A percentile compares a stretch with the other conserved stretches of the same genome.
Conservation (phyloP, 2,113 vertebrate genomes). For the Bettongia penicillata region DNA sequence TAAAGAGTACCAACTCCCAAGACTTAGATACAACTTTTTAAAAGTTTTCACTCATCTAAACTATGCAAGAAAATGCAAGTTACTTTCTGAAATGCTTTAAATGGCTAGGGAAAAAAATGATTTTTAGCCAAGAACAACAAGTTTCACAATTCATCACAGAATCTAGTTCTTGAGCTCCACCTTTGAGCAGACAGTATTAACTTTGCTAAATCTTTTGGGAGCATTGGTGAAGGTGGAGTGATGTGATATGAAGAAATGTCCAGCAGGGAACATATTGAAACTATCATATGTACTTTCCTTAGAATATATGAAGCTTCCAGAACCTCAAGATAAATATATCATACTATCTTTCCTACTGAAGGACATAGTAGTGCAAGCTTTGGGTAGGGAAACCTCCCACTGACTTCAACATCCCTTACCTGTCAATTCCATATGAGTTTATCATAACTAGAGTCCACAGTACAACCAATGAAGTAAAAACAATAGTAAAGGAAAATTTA, state of each 20-base stretch:
- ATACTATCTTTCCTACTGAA: not conserved
- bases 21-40: constrained; percentile 20
- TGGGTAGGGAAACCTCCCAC: constrained; percentile 10
- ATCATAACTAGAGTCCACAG: constrained; percentile 26
- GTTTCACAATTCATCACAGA: constrained; percentile 46
- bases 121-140: constrained; percentile 41
- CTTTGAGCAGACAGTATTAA: constrained; percentile 16
- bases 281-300: constrained; percentile 24
- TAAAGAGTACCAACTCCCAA: not conserved
- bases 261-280: constrained; percentile 35
- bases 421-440: constrained; percentile 1
- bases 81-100: constrained; percentile 58
- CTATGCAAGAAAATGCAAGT: constrained; percentile 1
- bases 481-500: constrained; percentile 33
- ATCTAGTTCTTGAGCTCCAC: fast-evolving
- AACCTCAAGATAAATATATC: not conserved
- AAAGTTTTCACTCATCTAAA: constrained; percentile 42
- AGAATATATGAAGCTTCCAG: constrained; percentile 43
- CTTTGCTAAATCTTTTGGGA: constrained; percentile 22
- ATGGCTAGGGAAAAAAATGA: constrained; percentile 36
- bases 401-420: constrained; percentile 32
- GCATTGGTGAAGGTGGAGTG: constrained; percentile 20
- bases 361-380: constrained; percentile 15
- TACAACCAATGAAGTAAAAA: not conserved
- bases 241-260: not conserved